Base-by-base conservation (phyloP, 2,113 vertebrate species). In the sheep (Ovis aries) region DNA sequence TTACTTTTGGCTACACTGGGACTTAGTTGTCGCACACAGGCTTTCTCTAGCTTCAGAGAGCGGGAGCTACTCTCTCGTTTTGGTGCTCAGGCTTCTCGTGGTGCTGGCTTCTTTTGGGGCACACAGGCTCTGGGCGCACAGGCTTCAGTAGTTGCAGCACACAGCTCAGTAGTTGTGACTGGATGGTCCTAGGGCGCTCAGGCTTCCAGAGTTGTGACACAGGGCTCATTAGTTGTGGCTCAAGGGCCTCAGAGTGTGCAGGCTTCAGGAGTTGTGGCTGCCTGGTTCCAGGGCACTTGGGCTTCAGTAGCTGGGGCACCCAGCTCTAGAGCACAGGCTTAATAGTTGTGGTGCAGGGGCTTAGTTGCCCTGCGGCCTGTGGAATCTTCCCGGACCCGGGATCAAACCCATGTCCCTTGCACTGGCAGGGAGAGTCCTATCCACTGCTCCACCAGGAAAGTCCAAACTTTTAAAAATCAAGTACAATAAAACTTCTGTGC, bases 401-500 rank as follows among this genome's bases (percentile, higher is more conserved):
- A 43, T 36, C 71, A 40, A 74, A 74, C 11, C 71, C 36, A 2
- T 6, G 71, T 43, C 71, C 36, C 11, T 25, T 40, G 71, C 36
- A 43, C 13, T 74, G 36, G 71, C 71, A 74, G 5, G 36, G 1
- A 40, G 71, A 25, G 10, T 74, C 21, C 36, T 25, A 74, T 40
- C 36, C 36, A 74, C 36, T 74, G 67, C 19, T 23, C 21, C 36
- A 74, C 21, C 21, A 10, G 64, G 2, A 36, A 40, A 74, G n/a
- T 25, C 21, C 67, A 43, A 43, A 74, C 21, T 74, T 40, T 6
- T 13, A 25, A 74, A 43, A 43, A 55, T 33, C 14, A 50, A 90
- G 81, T 16, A 85, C 23, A 71, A 74, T 57, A 80, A 77, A 93
- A 94, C n/a, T 15, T 82, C 74, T 92, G 60, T 93, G 67, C 57